Conservation (phyloP, 1,140 invertebrate species). For the Aphelenchoides avenae region DNA sequence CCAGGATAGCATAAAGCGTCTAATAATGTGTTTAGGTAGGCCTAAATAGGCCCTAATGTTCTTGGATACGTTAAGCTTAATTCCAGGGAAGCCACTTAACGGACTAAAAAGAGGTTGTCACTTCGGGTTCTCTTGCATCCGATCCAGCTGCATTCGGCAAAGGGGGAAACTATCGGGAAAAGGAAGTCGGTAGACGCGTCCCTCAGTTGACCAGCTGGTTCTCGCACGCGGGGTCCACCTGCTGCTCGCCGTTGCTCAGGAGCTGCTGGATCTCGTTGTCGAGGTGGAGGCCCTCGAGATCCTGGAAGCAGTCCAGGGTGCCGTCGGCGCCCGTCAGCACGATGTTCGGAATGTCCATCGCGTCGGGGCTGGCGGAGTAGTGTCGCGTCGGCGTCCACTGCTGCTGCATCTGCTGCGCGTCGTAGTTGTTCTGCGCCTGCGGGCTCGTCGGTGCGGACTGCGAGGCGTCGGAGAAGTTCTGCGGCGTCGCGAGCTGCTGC, state of each 20-base stretch:
- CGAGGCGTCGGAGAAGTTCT: constrained; percentile 6
- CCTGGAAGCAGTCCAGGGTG: constrained; percentile 32
- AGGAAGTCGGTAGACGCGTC: too few species aligned
- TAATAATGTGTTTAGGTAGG: too few species aligned
- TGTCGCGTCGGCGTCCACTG: constrained; percentile 43
- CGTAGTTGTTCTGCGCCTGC: not conserved
- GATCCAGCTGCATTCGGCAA: too few species aligned
- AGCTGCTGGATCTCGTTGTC: constrained; percentile 41
- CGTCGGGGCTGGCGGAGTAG: constrained; percentile 46
- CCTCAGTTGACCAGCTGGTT: constrained; percentile 40
- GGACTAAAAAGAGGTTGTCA: too few species aligned
- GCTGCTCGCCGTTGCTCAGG: constrained; percentile 25
- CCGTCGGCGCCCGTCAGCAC: constrained; percentile 42
- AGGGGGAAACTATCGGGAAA: too few species aligned
- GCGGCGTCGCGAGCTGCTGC: constrained; percentile 32
- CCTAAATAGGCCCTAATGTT: too few species aligned
- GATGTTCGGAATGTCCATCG: constrained; percentile 42
- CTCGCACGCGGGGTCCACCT: constrained; percentile 35
- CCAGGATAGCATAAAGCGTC: too few species aligned
- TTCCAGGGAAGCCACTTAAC: too few species aligned
- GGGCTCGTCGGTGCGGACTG: constrained; percentile 44
- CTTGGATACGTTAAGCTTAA: too few species aligned
- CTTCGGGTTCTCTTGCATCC: too few species aligned
- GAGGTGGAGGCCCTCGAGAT: constrained; percentile 31
- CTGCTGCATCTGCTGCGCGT: constrained; percentile 10